Conservation (phyloP, 2,113 vertebrate species). For the Corynorhinus townsendii region DNA sequence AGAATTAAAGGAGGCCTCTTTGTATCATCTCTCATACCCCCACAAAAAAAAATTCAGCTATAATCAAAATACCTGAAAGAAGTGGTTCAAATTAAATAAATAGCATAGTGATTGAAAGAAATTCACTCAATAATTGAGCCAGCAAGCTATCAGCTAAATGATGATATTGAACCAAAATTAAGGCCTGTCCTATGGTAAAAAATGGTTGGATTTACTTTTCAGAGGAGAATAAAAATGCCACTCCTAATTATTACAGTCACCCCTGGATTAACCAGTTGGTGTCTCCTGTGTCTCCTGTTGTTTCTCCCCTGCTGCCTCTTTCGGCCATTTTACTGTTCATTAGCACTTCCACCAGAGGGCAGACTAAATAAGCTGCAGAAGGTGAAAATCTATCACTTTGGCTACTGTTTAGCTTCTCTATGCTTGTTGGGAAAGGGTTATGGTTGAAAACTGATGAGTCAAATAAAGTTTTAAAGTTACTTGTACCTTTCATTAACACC, state of each 20-base stretch:
- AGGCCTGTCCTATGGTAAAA: neutral
- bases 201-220: slow-evolving; percentile 51
- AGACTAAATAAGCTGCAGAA: slow-evolving; percentile 48
- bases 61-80: slow-evolving; percentile 35
- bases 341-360: slow-evolving; percentile 67
- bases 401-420: slow-evolving; percentile 11
- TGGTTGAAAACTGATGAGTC: slow-evolving; percentile 43
- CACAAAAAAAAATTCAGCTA: neutral
- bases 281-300: neutral
- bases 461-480: slow-evolving; percentile 41
- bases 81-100: slow-evolving; percentile 45
- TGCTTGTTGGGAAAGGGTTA: slow-evolving; percentile 18
- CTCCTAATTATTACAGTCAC: slow-evolving; percentile 55
- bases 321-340: slow-evolving; percentile 37
- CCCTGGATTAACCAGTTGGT: neutral
- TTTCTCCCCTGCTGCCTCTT: neutral
- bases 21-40: neutral
- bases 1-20: slow-evolving; percentile 29
- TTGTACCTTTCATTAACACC: slow-evolving; percentile 49
- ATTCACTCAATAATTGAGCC: neutral
- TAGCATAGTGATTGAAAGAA: slow-evolving; percentile 26
- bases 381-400: neutral
- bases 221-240: slow-evolving; percentile 67
- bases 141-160: slow-evolving; percentile 10
- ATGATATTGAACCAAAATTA: slow-evolving; percentile 46